Conservation (phyloP, 2,113 vertebrate species). For the Aldabrachelys gigantea region DNA sequence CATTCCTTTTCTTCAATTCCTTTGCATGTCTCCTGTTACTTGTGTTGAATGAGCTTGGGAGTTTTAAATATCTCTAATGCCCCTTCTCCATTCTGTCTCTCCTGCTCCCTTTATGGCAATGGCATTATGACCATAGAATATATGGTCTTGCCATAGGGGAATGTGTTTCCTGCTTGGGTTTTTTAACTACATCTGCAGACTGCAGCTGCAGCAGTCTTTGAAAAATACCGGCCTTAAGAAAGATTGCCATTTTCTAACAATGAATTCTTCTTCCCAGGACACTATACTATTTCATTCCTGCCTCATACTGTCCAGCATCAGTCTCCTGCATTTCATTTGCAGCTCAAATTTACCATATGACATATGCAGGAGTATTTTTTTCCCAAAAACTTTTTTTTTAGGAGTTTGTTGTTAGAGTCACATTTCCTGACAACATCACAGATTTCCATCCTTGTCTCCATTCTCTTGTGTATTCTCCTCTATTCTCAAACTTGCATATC, state of each 20-base stretch:
- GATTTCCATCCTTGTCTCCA: constrained; percentile 50
- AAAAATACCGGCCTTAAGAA: background rate
- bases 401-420: constrained; percentile 71
- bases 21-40: constrained; percentile 2
- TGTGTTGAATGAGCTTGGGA: constrained; percentile 30
- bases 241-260: constrained; percentile 55
- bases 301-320: constrained; percentile 36
- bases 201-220: constrained; percentile 67
- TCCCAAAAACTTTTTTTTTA: constrained; percentile 17
- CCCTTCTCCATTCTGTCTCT: constrained; percentile 13
- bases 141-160: constrained; percentile 53
- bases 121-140: constrained; percentile 53
- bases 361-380: constrained; percentile 63
- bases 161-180: constrained; percentile 43
- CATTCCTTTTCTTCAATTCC: constrained; percentile 36
- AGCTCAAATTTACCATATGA: constrained; percentile 55
- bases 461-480: constrained; percentile 60
- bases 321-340: constrained; percentile 53
- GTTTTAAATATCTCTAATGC: constrained; percentile 48
- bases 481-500: constrained; percentile 47
- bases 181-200: constrained; percentile 64
- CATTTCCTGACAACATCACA: constrained; percentile 74
- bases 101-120: constrained; percentile 59
- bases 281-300: constrained; percentile 12
- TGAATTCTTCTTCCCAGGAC: constrained; percentile 57